Conservation (phyloP, 1,140 invertebrate species). For the Drosophila bocki region DNA sequence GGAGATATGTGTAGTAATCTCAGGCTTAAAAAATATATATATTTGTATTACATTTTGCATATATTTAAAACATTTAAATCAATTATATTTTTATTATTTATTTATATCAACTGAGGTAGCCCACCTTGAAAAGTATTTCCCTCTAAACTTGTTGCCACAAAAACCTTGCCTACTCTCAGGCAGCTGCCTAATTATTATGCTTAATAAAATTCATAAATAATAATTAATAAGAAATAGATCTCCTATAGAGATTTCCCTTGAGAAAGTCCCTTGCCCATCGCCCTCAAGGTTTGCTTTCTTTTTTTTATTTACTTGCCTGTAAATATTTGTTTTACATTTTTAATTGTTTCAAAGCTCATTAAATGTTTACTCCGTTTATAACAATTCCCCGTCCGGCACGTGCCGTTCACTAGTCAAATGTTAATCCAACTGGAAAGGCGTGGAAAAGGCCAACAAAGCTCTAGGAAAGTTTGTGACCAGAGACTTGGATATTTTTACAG, state of each 20-base stretch:
- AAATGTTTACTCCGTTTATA: neutral
- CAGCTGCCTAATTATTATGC: neutral
- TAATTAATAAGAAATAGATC: neutral
- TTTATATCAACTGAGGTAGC: no score
- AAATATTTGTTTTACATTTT: neutral
- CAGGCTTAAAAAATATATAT: neutral
- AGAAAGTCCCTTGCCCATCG: neutral
- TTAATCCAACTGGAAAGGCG: conserved; percentile 14
- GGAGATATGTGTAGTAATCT: neutral
- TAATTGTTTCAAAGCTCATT: neutral
- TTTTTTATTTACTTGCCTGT: neutral
- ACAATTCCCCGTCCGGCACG: conserved; percentile 1
- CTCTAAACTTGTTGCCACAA: neutral
- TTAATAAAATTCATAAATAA: neutral
- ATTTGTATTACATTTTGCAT: neutral
- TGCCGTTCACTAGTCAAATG: conserved; percentile 27
- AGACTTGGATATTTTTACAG: neutral
- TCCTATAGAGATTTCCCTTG: neutral
- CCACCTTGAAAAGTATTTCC: neutral
- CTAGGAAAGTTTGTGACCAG: neutral
- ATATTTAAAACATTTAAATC: neutral
- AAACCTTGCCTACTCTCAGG: neutral
- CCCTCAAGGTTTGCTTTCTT: neutral
- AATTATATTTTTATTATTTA: no score
- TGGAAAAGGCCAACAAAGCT: neutral